Evolutionary conservation across 1,140 invertebrate species (phyloP).

Genomic region (Pseudomyrmex concolor): DNA sequence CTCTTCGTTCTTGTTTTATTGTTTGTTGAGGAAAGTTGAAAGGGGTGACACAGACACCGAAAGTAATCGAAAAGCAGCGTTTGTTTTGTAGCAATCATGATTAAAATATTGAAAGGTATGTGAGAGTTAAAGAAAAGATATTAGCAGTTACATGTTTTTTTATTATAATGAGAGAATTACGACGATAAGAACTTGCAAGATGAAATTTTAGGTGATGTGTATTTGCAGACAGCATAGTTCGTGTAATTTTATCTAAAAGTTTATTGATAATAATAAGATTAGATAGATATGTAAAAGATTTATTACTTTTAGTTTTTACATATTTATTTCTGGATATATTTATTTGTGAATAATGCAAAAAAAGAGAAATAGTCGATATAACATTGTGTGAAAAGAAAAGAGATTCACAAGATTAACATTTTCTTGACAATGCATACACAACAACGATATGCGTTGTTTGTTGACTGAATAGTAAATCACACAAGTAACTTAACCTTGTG

Average conservation of each 20-base stretch:
- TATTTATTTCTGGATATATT: neutral
- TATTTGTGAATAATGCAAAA: neutral
- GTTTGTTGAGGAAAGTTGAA: neutral
- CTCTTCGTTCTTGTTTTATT: neutral
- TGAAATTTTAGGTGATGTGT: no score
- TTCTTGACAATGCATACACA: conserved; percentile 9
- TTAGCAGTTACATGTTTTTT: no score
- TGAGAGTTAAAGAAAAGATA: neutral
- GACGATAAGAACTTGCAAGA: no score
- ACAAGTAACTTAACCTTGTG: conserved; percentile 1
- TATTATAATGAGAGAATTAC: no score
- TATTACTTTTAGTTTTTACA: no score
- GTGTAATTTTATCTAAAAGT: no score
- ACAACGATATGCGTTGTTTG: conserved; percentile 48
- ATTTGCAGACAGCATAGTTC: no score
- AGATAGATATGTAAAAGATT: no score
- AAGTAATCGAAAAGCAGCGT: conserved; percentile 15
- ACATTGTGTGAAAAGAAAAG: conserved; percentile 2
- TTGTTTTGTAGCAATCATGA: conserved; percentile 65
- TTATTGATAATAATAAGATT: no score
- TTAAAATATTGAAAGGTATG: conserved; percentile 79
- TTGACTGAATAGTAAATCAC: conserved; percentile 62
- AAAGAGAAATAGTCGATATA: conserved; percentile 6
- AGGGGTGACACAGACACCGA: conserved; percentile 10
- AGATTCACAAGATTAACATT: conserved; percentile 37